These are phyloP conservation scores for Mormyrops attenuatus DNA, from an alignment of 2,797 vertebrate genomes.

Conservation along the genomic window DNA sequence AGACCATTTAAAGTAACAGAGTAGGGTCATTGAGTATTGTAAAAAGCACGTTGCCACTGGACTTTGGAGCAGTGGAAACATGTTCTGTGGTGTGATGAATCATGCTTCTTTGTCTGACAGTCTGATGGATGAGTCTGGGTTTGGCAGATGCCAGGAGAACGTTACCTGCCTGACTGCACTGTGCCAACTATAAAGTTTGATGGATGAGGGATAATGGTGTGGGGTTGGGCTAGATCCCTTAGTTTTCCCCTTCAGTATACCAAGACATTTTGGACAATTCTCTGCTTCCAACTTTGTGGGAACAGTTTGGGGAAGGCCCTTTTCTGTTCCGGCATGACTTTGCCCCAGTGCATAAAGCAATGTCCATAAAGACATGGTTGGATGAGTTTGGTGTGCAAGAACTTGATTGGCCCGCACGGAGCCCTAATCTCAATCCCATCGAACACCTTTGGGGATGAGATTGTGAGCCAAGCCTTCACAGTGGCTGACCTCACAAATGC, in stretches of 20 bases:
- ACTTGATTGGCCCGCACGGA: not conserved
- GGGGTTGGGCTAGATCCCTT: not conserved
- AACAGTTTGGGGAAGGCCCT: not conserved
- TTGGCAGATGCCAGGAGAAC: not conserved
- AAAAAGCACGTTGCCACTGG: not conserved
- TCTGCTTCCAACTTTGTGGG: not conserved
- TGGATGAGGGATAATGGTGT: not conserved
- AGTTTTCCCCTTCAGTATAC: not conserved
- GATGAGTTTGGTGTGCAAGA: not conserved
- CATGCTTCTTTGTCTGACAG: not conserved
- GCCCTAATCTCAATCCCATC: not conserved
- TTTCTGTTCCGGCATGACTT: not conserved
- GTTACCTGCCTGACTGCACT: not conserved
- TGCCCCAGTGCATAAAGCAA: not conserved
- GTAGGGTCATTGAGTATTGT: not conserved
- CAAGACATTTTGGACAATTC: not conserved
- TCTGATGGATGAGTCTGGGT: not conserved
- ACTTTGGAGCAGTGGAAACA: not conserved
- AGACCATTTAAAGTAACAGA: not conserved
- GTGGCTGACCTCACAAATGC: not conserved
- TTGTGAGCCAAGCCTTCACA: not conserved
- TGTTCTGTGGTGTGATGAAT: not conserved
- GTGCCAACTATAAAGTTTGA: not conserved
- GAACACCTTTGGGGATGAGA: not conserved
- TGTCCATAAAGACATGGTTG: not conserved